Evolutionary conservation across 2,888 invertebrate genomes (phyloP).

Genomic region (Callinectes sapidus): DNA sequence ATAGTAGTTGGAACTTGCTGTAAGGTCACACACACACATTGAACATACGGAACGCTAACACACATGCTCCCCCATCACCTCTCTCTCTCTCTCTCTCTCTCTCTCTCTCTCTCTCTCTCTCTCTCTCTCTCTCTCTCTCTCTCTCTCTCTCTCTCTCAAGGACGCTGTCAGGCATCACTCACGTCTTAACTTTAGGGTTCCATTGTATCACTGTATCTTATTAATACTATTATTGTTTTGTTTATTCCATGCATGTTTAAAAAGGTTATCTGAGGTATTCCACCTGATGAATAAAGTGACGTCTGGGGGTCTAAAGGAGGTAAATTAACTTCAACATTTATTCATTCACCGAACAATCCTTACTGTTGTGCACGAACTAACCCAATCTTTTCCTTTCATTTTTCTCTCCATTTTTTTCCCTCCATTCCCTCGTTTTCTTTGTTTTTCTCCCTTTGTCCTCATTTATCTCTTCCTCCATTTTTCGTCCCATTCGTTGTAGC

Average conservation of each 20-base stretch:
- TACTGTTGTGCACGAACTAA: not conserved
- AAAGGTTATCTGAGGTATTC: not conserved
- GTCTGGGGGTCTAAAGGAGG: not conserved
- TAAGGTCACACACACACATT: no score
- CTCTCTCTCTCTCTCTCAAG: slow-evolving; percentile 16
- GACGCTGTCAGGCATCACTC: not conserved
- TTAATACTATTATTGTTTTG: no score
- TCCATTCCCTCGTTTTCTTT: not conserved
- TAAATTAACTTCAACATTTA: not conserved
- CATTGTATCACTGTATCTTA: no score
- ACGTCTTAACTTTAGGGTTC: no score
- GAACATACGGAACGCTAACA: no score
- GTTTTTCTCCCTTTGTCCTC: not conserved
- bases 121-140: slow-evolving; percentile 16
- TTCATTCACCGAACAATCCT: not conserved
- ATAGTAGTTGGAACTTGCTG: no score
- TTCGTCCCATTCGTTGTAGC: not conserved
- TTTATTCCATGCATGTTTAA: not conserved
- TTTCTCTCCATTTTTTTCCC: not conserved
- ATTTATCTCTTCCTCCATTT: not conserved
- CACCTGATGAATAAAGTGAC: not conserved
- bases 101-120: slow-evolving; percentile 40
- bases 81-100: slow-evolving; percentile 35
- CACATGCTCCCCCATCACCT: not conserved
- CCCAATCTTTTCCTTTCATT: not conserved